Percentiles rank a stretch among this genome's conserved stretches.
phyloP scores from a whole-genome alignment of 2,797 vertebrate species.

The Parotocinclus haroldoi region DNA sequence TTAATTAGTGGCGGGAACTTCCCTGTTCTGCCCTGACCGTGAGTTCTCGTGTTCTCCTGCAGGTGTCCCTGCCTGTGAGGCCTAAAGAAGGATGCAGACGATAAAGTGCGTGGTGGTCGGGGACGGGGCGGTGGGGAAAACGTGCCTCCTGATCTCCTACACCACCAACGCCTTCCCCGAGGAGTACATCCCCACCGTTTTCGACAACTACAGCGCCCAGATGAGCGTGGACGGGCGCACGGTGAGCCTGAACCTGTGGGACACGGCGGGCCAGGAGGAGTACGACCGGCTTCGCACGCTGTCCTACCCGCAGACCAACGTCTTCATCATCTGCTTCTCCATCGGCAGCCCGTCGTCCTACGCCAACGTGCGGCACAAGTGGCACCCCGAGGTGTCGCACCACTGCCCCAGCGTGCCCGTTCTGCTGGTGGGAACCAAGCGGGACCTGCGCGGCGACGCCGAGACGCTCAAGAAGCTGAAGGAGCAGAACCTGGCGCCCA shows the following conservation, averaged over 20 bases:
- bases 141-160: constrained; percentile 92
- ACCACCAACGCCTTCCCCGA: constrained; percentile 92
- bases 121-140: constrained; percentile 92
- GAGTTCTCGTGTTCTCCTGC: background rate
- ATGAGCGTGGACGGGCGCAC: constrained; percentile 90
- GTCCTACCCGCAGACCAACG: constrained; percentile 90
- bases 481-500: constrained; percentile 85
- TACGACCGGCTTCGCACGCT: constrained; percentile 88
- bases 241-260: constrained; percentile 91
- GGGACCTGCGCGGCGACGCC: constrained; percentile 80
- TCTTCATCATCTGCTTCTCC: constrained; percentile 94
- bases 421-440: constrained; percentile 90
- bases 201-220: constrained; percentile 94
- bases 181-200: constrained; percentile 92
- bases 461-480: constrained; percentile 92
- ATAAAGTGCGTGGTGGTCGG: constrained; percentile 95
- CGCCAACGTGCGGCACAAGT: constrained; percentile 91
- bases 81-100: constrained; percentile 89
- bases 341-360: constrained; percentile 89
- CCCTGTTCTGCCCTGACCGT: too few species aligned
- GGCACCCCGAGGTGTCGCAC: constrained; percentile 91
- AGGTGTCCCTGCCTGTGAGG: constrained; percentile 75
- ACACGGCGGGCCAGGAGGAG: constrained; percentile 93
- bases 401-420: constrained; percentile 90
- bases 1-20: too few species aligned